Conservation (phyloP, 2,113 vertebrate genomes). For the Lanius ludovicianus region DNA sequence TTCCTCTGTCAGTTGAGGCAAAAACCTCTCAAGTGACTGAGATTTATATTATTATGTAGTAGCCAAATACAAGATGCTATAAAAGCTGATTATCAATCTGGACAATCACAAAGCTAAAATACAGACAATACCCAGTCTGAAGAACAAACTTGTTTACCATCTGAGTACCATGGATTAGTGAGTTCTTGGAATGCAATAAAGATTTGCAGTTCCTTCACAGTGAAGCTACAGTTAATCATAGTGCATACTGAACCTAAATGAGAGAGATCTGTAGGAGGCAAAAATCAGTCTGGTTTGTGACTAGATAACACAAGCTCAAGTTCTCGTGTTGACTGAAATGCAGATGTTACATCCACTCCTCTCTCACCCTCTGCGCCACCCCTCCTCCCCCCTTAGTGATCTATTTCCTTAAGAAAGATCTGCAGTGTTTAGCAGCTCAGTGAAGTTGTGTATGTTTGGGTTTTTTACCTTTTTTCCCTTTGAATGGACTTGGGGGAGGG, state of each 20-base stretch:
- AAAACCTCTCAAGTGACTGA: background rate
- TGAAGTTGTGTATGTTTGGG: background rate
- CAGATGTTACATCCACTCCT: background rate
- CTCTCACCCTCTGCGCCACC: background rate
- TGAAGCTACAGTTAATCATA: background rate
- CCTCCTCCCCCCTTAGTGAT: background rate
- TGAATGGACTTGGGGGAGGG: background rate
- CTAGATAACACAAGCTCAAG: accelerated
- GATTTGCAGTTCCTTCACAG: background rate
- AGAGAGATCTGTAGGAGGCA: background rate
- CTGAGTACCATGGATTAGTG: background rate
- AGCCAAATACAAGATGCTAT: background rate
- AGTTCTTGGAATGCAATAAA: background rate
- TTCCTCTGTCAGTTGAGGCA: background rate
- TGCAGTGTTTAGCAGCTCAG: background rate
- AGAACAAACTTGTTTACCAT: background rate
- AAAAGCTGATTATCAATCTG: background rate
- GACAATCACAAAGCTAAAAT: background rate
- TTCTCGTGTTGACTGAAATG: background rate
- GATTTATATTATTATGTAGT: background rate
- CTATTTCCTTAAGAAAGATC: background rate
- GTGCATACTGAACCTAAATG: background rate
- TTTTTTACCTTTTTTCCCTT: background rate
- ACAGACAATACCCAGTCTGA: background rate
- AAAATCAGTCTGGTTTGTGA: background rate